Evolutionary conservation across 1,140 invertebrate genomes (phyloP).

Genomic region (Eubasilissa regina): DNA sequence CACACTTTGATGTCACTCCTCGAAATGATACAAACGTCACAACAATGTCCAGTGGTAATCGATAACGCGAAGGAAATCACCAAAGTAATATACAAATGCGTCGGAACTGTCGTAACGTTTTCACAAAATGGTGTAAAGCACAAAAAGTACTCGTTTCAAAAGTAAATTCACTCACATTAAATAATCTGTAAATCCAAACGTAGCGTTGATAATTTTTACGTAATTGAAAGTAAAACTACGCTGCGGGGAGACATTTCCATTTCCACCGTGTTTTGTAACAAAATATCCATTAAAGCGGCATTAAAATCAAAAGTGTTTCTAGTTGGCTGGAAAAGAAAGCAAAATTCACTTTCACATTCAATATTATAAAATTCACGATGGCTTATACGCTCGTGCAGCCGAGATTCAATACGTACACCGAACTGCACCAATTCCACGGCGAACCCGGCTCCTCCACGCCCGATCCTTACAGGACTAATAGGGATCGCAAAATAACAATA

Average conservation of each 20-base stretch:
- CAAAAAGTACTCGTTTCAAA: not conserved
- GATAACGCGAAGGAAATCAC: too few species aligned
- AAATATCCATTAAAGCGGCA: constrained; percentile 31
- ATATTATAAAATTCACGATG: constrained; percentile 14
- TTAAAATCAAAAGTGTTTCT: constrained; percentile 57
- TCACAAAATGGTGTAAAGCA: too few species aligned
- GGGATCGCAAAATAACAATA: not conserved
- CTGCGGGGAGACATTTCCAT: not conserved
- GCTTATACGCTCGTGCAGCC: not conserved
- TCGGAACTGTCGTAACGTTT: too few species aligned
- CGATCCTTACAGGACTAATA: constrained; percentile 3
- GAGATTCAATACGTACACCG: too few species aligned
- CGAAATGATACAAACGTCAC: not conserved
- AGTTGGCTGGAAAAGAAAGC: constrained; percentile 47
- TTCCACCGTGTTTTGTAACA: constrained; percentile 27
- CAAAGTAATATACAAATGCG: too few species aligned
- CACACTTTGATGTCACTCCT: constrained; percentile 8
- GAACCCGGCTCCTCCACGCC: not conserved
- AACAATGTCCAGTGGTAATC: not conserved
- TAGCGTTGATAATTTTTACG: constrained; percentile 22
- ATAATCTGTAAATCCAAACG: not conserved
- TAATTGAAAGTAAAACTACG: constrained; percentile 46
- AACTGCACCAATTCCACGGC: too few species aligned
- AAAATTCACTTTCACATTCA: constrained; percentile 57
- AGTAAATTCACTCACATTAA: not conserved